Base-by-base conservation (phyloP, 2,888 invertebrate species). In the Nudaria mundana region DNA sequence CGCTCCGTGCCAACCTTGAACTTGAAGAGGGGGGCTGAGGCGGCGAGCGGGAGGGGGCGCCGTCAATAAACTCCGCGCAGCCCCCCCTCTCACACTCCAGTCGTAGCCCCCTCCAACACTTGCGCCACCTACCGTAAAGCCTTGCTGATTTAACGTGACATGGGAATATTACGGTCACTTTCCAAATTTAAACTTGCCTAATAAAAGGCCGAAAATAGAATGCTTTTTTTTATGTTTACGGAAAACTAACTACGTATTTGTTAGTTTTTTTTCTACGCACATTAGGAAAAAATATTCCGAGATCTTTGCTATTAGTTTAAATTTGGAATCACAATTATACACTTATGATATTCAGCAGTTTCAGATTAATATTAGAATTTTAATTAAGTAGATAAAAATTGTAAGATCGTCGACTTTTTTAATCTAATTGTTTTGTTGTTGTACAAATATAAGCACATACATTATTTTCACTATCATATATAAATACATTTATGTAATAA, bases 1-100 rank as follows among this genome's bases (percentile, higher is more conserved):
- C 90, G 89, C 83, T 89, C 89, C 88, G 85, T 79, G 88, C 90
- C 87, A 87, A 86, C 90, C 90, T 90, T 90, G 90, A 90, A 90
- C 90, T 90, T 89, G 88, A 85, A 70, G 82, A 72, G 81, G 78
- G 78, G 78, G 76, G 76, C 74, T 74, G 41, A 31, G 38, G n/a
- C 16, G 75, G 78, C 68, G 71, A 65, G 66, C 71, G 76, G 78
- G 72, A 77, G 75, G 79, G 78, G 76, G 80, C 64, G 78, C 86
- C 87, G 82, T 84, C 86, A 83, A 84, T 87, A 81, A 79, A 81
- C 82, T 81, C 84, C 82, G 85, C 84, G 82, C 85, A 84, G 79
- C 77, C 73, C 78, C 71, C 80, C 53, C 63, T 48, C 59, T 56
- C 56, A 51, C 48, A 52, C 61, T 41, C 56, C 56, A 59, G 41